phyloP scores from a whole-genome alignment of 2,797 vertebrate genomes.

The Mastacembelus armatus region DNA sequence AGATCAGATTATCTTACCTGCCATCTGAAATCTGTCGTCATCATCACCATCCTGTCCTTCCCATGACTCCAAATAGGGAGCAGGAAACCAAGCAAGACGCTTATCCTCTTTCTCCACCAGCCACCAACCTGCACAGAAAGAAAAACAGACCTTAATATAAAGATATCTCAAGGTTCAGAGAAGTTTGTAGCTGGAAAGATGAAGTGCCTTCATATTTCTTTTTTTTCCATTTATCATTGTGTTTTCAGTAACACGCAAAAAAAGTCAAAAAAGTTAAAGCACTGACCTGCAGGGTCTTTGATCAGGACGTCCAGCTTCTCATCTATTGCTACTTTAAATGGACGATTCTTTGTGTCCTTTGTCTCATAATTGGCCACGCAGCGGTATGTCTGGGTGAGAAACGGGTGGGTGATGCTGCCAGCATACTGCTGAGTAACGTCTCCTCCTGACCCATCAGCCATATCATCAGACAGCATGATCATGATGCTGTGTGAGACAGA shows the following conservation, averaged over 20 bases:
- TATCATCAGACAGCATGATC: conserved; percentile 85
- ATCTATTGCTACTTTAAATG: conserved; percentile 78
- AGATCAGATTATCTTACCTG: conserved; percentile 71
- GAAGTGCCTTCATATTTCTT: neutral
- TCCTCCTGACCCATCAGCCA: conserved; percentile 34
- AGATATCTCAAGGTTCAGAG: neutral
- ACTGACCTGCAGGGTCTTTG: conserved; percentile 89
- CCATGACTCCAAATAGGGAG: conserved; percentile 86
- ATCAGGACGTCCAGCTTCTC: conserved; percentile 90
- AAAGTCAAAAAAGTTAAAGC: too few species aligned
- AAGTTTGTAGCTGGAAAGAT: neutral
- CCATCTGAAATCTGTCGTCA: conserved; percentile 34
- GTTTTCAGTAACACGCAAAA: neutral
- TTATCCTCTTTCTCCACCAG: conserved; percentile 90
- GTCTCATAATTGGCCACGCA: conserved; percentile 88
- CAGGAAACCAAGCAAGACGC: conserved; percentile 92
- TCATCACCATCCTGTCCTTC: conserved; percentile 48
- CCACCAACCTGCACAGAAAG: conserved; percentile 90
- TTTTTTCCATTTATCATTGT: too few species aligned
- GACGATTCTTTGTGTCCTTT: conserved; percentile 86
- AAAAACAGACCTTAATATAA: neutral
- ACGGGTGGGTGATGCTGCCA: conserved; percentile 78
- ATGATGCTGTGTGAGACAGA: conserved; percentile 81
- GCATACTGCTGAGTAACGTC: neutral
- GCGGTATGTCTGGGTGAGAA: conserved; percentile 84